Percentiles rank a stretch among this genome's conserved stretches.
Conservation (phyloP, 2,888 invertebrate species). For the Carterocephalus palaemon region DNA sequence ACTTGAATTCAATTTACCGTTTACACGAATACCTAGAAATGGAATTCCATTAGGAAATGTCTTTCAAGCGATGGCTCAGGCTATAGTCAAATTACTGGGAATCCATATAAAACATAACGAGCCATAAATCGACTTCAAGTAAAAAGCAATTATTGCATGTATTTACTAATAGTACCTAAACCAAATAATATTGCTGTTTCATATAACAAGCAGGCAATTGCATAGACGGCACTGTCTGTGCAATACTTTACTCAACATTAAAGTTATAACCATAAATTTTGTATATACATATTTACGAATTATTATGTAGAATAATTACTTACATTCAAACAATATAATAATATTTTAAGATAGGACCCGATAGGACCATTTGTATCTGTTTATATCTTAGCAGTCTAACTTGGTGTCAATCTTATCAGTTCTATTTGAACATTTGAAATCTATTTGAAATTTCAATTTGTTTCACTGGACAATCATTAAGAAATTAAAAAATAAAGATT, state of each 20-base stretch:
- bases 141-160: slow-evolving; percentile 18
- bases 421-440: too few species aligned
- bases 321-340: background rate
- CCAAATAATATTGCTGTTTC: slow-evolving; percentile 19
- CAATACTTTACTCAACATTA: slow-evolving; percentile 14
- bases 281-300: slow-evolving; percentile 5
- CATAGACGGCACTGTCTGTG: slow-evolving; percentile 5
- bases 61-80: slow-evolving; percentile 4
- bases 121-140: slow-evolving; percentile 13
- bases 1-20: slow-evolving; percentile 26
- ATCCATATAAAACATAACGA: slow-evolving; percentile 10
- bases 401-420: too few species aligned
- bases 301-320: slow-evolving; percentile 6
- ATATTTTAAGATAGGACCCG: too few species aligned
- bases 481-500: too few species aligned
- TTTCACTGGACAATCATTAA: too few species aligned
- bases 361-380: too few species aligned
- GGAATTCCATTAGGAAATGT: slow-evolving; percentile 2
- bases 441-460: too few species aligned
- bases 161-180: slow-evolving; percentile 16
- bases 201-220: slow-evolving; percentile 10
- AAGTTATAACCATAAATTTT: slow-evolving; percentile 9
- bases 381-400: too few species aligned
- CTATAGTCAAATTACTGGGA: slow-evolving; percentile 8
- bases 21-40: slow-evolving; percentile 10